Base-by-base conservation (phyloP, 1,140 invertebrate species). In the Dinoponera quadriceps region DNA sequence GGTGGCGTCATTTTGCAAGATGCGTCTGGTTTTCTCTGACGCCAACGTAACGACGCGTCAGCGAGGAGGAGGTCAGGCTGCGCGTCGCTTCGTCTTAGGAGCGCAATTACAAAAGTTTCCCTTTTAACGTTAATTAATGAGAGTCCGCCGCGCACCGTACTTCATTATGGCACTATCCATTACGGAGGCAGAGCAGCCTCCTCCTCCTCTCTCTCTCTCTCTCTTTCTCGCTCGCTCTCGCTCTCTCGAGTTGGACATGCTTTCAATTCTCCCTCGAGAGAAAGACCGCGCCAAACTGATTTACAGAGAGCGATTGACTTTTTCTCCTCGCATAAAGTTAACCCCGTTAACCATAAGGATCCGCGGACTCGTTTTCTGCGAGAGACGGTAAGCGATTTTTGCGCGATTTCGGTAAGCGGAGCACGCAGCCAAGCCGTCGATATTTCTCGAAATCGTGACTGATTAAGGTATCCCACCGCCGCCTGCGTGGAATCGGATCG, bases 101-200 rank as follows among this genome's bases (percentile, higher is more conserved):
- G 72, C 74, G 68, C 80, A 87, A 89, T 89, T 89, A 82, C 82
- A 84, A 89, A 88, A 89, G 87, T 89, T 89, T 88, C 71, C 75
- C 86, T 85, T 87, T 89, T 89, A 87, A 87, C 84, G 82, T 89
- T 89, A 89, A 89, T 89, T 86, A 89, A 89, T 85, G 81, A 87
- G 87, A 87, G 85, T 75, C 86, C 74, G 73, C 54, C 54, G 75
- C 54, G 75, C 57, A 82, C 83, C 82, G 82, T 82, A 80, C 63
- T 88, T 88, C 77, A 80, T 88, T 88, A 88, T 81, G 57, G 78
- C 80, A 54, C 74, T 85, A 81, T 89, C 74, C 87, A 88, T 89
- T 89, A 86, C 77, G 72, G 78, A 85, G 72, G 63, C 54, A 68
- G 85, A 44, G 38, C 38, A 44, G 38, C 38, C 38, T 11, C 38